Base-by-base conservation (phyloP, 2,113 vertebrate species). In the Brachirus orientalis region DNA sequence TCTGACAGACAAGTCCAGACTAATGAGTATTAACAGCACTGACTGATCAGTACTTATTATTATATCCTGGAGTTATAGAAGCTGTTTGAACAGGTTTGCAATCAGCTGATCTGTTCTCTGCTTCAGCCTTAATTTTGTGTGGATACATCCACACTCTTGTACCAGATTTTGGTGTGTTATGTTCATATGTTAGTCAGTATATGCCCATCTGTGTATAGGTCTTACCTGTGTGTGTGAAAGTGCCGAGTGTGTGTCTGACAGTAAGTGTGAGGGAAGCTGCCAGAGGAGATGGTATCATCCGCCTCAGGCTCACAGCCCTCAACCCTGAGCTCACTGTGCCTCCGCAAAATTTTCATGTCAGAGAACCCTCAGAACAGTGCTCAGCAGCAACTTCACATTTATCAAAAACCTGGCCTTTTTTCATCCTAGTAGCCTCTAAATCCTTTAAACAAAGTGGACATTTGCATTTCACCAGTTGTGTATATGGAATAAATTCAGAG, bases 261-360 rank as follows among this genome's bases (percentile, higher is more conserved):
- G 68, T 69, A 46, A 85, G 68, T 67, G 38, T 52, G 55, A 77
- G 47, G 53, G 46, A 79, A 77, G 13, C 75, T 82, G 75, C 69
- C 40, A 60, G 51, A 67, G 37, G 61, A 82, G 80, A 77, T 78
- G 62, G 17, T 60, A 78, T 83, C 75, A 59, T 63, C 59, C 58
- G 47, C 48, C 72, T 65, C 63, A 52, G 9, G 8, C 58, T 80
- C 47, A 4, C 72, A 78, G 77, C 69, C 51, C 66, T 61, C 64
- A 17, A 76, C 85, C 77, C 43, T 1, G 3, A 80, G 85, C 63
- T 73, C 62, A 60, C 22, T 63, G 47, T 16, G 43, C 52, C 66
- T 54, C 62, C 13, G 4, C 64, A 43, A 65, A 68, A 83, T 89
- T 85, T 86, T 55, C 84, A 88, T 89, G 89, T 89, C 74, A 82